Base-by-base conservation (phyloP, 2,797 vertebrate genomes). In the Momotus momota region DNA sequence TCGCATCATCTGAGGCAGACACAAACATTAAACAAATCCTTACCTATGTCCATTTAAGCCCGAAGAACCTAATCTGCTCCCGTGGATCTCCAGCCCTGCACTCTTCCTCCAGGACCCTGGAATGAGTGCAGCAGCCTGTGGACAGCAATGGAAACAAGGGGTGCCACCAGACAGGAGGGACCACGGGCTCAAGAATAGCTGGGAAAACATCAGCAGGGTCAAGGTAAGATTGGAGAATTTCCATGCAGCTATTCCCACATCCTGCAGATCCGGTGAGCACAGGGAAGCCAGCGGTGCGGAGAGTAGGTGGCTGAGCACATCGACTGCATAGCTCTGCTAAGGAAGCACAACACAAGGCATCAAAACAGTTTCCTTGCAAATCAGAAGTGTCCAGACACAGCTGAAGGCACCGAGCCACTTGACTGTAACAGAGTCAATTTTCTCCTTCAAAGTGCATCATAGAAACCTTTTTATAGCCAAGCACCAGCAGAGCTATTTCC, bases 341-440 rank as follows among this genome's bases (percentile, higher is more conserved):
- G 87, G 70, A 62, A 88, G 41, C 46, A 35, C 12, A 10, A 65
- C 77, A 87, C 75, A 94, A 96, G 57, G 26, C 57, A 86, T 54
- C 79, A 65, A 71, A 91, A 83, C 77, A 48, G 79, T 86, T 78
- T 94, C 45, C 58, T 85, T 80, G 84, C 1, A 14, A 52, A 78
- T 74, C 73, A 86, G 73, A 86, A 78, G 40, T 69, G 78, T 92
- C 81, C 90, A 91, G 60, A 69, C 66, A 43, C 80, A 93, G 69
- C 66, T 89, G 80, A 97, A 91, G 91, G 55, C 77, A 58, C 46
- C 0, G 1, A 86, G 69, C 48, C 82, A 88, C 91, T 93, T 87
- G 58, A 49, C 67, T 71, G 48, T 74, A 92, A 88, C 74, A 52
- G 72, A 94, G 81, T 72, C 73, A 88, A 74, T 95, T 94, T 94